Base-by-base conservation (phyloP, 2,113 vertebrate species). In the Epinephelus cyanopodus region DNA sequence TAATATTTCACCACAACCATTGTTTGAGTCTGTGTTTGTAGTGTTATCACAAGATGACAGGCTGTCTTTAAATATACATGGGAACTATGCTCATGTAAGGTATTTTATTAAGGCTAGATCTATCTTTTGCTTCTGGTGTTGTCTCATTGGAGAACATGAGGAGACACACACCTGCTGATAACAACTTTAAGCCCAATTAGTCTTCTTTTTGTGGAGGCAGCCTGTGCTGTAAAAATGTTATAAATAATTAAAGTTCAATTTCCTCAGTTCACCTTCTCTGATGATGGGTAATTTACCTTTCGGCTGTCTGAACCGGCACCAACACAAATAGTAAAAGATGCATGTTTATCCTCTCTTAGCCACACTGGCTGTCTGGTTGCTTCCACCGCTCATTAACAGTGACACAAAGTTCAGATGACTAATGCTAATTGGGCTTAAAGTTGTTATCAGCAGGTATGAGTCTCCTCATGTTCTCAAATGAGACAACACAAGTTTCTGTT, bases 221-320 rank as follows among this genome's bases (percentile, higher is more conserved):
- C 17, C 19, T 63, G 48, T 37, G 47, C 76, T 81, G 56, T 82
- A 84, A 80, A 89, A 72, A 81, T 52, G 29, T 37, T 39, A 79
- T 92, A 50, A 92, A 93, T 93, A 86, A 92, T 93, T 90, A 71
- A 91, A 87, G 77, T 81, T 86, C 19, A 65, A 86, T 92, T 90
- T 89, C 58, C 82, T 78, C 23, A 48, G 52, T 67, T 79, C 81
- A 72, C 70, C 60, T 62, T 83, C 67, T 37, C 56, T 52, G 63
- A 77, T 78, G 81, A 66, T 64, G 45, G 68, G 47, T 77, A 62
- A 74, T 91, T 63, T 83, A 78, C 58, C 86, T 70, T 85, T 1
- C 62, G 74, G 79, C 53, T 81, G 57, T 57, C 17, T 47, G 57
- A 74, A 27, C n/a, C 33, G n/a, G 58, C 52, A 27, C 12, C 15